These are phyloP conservation scores for Pinctada fucata DNA, from an alignment of 2,888 invertebrate species.

Conservation along the genomic window DNA sequence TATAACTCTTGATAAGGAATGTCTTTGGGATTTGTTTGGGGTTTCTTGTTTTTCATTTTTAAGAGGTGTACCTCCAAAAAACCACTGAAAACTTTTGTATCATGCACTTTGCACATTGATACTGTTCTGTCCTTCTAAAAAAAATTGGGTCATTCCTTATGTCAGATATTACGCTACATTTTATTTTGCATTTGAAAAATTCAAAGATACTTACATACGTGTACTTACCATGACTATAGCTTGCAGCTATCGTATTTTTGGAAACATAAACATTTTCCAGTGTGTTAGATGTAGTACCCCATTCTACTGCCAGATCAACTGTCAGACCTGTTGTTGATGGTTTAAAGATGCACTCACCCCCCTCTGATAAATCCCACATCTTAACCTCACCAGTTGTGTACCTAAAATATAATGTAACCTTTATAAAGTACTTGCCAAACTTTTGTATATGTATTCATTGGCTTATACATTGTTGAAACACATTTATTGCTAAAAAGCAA, in stretches of 20 bases:
- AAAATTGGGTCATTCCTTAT: too few relatives aligned
- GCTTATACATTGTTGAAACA: neutral
- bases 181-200: too few relatives aligned
- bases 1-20: too few relatives aligned
- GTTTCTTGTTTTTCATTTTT: too few relatives aligned
- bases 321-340: constrained; percentile 69
- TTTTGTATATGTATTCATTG: neutral
- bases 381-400: constrained; percentile 71
- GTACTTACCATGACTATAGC: constrained; percentile 67
- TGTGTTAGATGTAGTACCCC: constrained; percentile 62
- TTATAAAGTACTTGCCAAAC: neutral
- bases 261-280: constrained; percentile 59
- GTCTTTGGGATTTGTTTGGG: too few relatives aligned
- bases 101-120: too few relatives aligned
- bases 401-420: constrained; percentile 46
- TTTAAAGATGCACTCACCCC: constrained; percentile 61
- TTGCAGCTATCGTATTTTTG: constrained; percentile 59
- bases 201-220: too few relatives aligned
- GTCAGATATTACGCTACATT: too few relatives aligned
- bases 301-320: constrained; percentile 55
- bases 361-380: constrained; percentile 64
- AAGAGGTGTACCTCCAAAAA: too few relatives aligned
- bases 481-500: neutral
- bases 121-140: too few relatives aligned
- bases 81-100: too few relatives aligned